Evolutionary conservation across 2,113 vertebrate species (phyloP), one percentile per base, ranked within the genome.

Genomic region (Strigops habroptila): DNA sequence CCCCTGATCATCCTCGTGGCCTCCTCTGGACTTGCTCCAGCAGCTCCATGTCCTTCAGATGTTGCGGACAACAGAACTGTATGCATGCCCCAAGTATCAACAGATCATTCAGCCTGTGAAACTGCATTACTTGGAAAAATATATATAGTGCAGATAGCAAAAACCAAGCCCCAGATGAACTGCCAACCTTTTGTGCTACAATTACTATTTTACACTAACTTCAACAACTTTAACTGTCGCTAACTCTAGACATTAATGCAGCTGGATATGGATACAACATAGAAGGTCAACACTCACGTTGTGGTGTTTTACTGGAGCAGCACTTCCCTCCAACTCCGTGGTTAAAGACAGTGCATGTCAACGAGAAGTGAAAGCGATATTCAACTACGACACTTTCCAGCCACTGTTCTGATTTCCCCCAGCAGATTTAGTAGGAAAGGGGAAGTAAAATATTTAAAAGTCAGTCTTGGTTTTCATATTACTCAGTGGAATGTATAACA

Each of bases 341-440:
- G 64, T 64, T 27, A 46, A 76, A 75, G 39, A 23, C 37, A 33
- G 12, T 0, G 4, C 17, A 15, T 1, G 14, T 8, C 71, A 48
- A 41, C n/a, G 73, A 82, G 67, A 96, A 94, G 80, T 78, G 91
- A 96, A 94, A 97, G 86, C 17, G 41, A 10, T 62, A 86, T 55
- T 90, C 69, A 79, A 78, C 67, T 37, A 8, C 0, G 2, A 49
- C 74, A 83, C 85, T 97, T 90, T 70, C 90, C 74, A 92, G 14
- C 22, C 7, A 1, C 76, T 65, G 7, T 27, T 82, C 75, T 51
- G 24, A 83, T 60, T 79, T 49, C 22, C 79, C 59, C 68, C 39
- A 30, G 51, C 18, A 21, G 10, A 35, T 60, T 90, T 9, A 24
- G 4, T n/a, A 94, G 85, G 64, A 88, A 96, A 93, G 39, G 14